Evolutionary conservation across 1,140 invertebrate genomes (phyloP), one percentile per base, ranked within the genome.

Genomic region (Drosophila littoralis): DNA sequence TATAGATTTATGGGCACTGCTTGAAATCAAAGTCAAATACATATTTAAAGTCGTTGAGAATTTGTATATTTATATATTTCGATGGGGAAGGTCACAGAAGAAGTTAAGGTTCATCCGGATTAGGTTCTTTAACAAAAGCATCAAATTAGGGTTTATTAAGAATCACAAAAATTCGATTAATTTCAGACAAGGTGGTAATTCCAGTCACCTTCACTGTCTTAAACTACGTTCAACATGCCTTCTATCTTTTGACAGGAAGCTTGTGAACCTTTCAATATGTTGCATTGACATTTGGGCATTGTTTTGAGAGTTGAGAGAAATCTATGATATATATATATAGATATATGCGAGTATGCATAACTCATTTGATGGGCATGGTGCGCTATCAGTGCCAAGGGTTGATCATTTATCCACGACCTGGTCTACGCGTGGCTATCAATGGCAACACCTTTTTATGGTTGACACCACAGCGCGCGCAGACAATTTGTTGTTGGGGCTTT

Each of bases 401-500:
- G 38, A 28, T 17, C 52, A 66, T 36, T 46, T 38, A 45, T 15
- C 32, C 46, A 15, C 36, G 13, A 42, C 35, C 50, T 42, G 22
- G n/a, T 32, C 42, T 10, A 28, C 12, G 40, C 10, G n/a, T n/a
- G 43, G 42, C 15, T 82, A 85, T 75, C 74, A 67, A 45, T 67
- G 54, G 52, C 74, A 77, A 78, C 81, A 85, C 82, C 82, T 85
- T 75, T 79, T 73, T 55, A 43, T 52, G 65, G 40, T 58, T 46
- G 51, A 57, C 36, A 38, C 35, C 70, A 51, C 50, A 33, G 45
- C 40, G n/a, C 50, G 32, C 28, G 40, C 45, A 52, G 46, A 51
- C 60, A 86, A 86, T 88, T 86, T 86, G 82, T 86, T 83, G 71
- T 74, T 59, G 76, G 67, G 73, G 66, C 64, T 64, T 88, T 71